Conservation (phyloP, 1,140 invertebrate genomes). For the Bombus sibiricus region DNA sequence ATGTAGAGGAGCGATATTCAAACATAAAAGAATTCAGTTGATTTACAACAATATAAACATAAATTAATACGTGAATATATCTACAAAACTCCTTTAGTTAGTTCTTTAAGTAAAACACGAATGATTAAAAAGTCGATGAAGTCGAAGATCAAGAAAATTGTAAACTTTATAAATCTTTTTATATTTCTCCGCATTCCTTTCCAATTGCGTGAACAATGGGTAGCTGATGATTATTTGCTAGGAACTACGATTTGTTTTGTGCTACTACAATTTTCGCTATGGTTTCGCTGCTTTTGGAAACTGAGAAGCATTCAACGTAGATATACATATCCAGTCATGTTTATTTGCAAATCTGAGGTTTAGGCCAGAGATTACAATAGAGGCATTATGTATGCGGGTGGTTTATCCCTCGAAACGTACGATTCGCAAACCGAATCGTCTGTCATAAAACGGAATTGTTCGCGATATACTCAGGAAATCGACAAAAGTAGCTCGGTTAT, state of each 20-base stretch:
- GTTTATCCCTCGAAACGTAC: conserved; percentile 52
- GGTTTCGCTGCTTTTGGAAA: conserved; percentile 43
- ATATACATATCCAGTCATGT: conserved; percentile 32
- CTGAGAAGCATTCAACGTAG: not conserved
- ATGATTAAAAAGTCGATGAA: no score
- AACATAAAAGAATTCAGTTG: not conserved
- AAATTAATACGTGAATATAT: not conserved
- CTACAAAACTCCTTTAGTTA: not conserved
- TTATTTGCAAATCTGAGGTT: conserved; percentile 63
- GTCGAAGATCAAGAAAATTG: no score
- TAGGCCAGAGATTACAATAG: conserved; percentile 59
- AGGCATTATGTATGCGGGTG: conserved; percentile 49
- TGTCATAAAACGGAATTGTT: conserved; percentile 17
- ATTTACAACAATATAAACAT: not conserved
- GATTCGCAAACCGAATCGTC: conserved; percentile 32
- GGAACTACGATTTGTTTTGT: no score
- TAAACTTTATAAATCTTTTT: no score
- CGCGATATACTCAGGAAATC: not conserved
- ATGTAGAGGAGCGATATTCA: not conserved
- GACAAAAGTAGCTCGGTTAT: not conserved
- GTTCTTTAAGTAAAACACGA: no score
- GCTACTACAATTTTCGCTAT: not conserved
- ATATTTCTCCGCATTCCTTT: no score
- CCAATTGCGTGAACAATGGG: not conserved
- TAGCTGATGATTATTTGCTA: not conserved